phyloP scores from a whole-genome alignment of 2,888 invertebrate genomes.

The Furcula furcula region DNA sequence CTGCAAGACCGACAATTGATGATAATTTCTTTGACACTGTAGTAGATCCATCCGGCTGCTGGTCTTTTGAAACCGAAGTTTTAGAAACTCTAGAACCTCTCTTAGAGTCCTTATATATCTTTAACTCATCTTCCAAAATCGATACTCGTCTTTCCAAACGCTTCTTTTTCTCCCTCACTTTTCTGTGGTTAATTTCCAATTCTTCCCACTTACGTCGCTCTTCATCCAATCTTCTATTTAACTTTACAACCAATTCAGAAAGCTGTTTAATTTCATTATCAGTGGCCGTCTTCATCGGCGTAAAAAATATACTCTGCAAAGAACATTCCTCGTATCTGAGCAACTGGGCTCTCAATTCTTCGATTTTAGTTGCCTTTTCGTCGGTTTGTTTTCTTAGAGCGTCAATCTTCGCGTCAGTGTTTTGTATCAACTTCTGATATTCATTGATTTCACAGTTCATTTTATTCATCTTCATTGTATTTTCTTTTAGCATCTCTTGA shows the following conservation, averaged over 20 bases:
- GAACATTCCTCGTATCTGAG: constrained; percentile 72
- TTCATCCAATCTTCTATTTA: constrained; percentile 80
- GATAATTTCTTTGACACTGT: constrained; percentile 46
- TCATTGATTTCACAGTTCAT: constrained; percentile 64
- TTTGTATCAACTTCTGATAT: constrained; percentile 64
- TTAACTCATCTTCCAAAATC: constrained; percentile 50
- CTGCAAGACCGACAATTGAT: constrained; percentile 40
- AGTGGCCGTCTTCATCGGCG: constrained; percentile 78
- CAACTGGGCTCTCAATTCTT: constrained; percentile 68
- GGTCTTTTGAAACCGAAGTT: constrained; percentile 44
- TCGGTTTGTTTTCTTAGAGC: constrained; percentile 69
- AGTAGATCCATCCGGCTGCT: constrained; percentile 28
- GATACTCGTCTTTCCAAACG: constrained; percentile 53
- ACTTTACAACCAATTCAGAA: constrained; percentile 78
- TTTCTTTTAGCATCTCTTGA: constrained; percentile 75
- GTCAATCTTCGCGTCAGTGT: constrained; percentile 75
- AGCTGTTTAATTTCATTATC: constrained; percentile 84
- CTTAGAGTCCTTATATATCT: constrained; percentile 44
- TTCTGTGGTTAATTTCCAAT: constrained; percentile 78
- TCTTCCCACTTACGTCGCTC: constrained; percentile 83
- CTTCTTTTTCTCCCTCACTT: constrained; percentile 77
- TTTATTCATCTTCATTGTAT: constrained; percentile 72
- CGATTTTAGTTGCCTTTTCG: constrained; percentile 71
- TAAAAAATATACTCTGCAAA: constrained; percentile 72
- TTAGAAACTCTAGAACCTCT: constrained; percentile 53